Conservation (phyloP, 1,140 invertebrate species). For the Ruditapes philippinarum region DNA sequence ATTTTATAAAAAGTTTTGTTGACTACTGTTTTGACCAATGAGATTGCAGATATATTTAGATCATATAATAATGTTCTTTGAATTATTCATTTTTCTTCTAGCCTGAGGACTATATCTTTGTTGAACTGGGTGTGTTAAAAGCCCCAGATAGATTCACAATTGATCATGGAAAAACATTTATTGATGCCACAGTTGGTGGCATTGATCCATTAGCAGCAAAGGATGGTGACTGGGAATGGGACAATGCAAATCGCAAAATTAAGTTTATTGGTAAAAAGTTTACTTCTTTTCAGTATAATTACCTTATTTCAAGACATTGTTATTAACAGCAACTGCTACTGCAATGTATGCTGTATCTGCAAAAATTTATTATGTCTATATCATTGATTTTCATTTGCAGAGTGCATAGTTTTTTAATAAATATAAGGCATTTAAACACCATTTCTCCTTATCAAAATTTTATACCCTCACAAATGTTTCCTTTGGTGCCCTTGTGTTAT, state of each 20-base stretch:
- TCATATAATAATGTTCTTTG: not conserved
- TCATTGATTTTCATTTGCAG: no score
- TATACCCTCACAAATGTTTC: no score
- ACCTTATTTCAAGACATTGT: not conserved
- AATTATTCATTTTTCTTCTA: not conserved
- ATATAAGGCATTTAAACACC: no score
- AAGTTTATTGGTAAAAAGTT: slow-evolving; percentile 18
- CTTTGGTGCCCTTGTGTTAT: no score
- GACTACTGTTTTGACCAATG: no score
- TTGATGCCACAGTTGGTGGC: slow-evolving; percentile 24
- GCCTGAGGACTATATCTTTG: not conserved
- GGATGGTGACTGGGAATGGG: slow-evolving; percentile 58
- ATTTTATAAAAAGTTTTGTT: no score
- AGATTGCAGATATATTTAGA: not conserved
- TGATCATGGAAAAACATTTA: slow-evolving; percentile 26
- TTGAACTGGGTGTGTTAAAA: not conserved
- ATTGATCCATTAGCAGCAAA: slow-evolving; percentile 25
- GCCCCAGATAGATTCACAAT: slow-evolving; percentile 41
- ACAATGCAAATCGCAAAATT: not conserved
- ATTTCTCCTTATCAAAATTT: no score
- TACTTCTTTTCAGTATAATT: not conserved
- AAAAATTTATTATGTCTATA: no score
- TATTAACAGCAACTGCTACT: no score
- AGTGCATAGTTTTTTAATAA: no score
- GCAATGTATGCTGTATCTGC: no score